phyloP scores from a whole-genome alignment of 2,888 invertebrate species.

The Bombylius discolor region DNA sequence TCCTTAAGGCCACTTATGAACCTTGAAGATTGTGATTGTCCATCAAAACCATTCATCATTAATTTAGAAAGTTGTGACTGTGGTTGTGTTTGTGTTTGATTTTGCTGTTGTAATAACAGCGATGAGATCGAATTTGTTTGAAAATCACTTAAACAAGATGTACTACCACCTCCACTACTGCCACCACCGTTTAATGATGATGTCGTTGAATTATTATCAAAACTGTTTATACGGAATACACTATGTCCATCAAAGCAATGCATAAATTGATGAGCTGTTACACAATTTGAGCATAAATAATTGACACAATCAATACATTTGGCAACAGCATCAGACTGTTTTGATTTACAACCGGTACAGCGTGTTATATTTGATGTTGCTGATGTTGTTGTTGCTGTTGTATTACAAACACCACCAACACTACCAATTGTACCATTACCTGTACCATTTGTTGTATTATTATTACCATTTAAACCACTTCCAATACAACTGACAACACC shows the following conservation, averaged over 20 bases:
- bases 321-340: constrained; percentile 86
- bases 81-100: constrained; percentile 20
- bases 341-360: constrained; percentile 94
- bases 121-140: constrained; percentile 28
- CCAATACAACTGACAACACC: constrained; percentile 22
- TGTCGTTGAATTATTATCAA: constrained; percentile 16
- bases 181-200: constrained; percentile 34
- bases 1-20: constrained; percentile 7
- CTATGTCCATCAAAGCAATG: constrained; percentile 96
- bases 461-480: constrained; percentile 5
- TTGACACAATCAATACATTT: constrained; percentile 95
- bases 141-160: constrained; percentile 2
- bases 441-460: constrained; percentile 28
- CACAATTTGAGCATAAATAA: constrained; percentile 92
- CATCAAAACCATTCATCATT: constrained; percentile 16
- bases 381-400: constrained; percentile 22
- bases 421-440: constrained; percentile 43
- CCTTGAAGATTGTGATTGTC: constrained; percentile 8
- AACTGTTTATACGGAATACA: constrained; percentile 44
- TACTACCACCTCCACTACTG: not conserved
- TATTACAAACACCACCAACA: constrained; percentile 29
- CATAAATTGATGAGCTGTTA: constrained; percentile 98
- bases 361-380: constrained; percentile 43
- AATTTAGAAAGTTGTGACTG: constrained; percentile 31
- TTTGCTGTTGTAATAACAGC: constrained; percentile 23